Conservation (phyloP, 64 coral and sea anemone genomes). For the Actinia equina region DNA sequence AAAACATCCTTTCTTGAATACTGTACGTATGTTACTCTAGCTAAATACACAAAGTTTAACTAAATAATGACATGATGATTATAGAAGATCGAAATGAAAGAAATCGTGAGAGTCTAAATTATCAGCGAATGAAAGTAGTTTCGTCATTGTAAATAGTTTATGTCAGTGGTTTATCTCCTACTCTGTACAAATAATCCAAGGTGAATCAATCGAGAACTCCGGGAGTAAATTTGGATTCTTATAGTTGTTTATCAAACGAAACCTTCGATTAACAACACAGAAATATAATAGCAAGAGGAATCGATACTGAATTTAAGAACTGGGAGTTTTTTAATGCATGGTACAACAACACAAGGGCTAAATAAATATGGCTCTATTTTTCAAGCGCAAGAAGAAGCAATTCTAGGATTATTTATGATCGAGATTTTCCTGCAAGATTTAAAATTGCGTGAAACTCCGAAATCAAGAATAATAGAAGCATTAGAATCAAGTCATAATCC, state of each 20-base stretch:
- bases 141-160: conserved; percentile 13
- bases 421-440: background rate
- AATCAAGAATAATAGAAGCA: background rate
- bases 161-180: background rate
- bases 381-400: background rate
- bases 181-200: background rate
- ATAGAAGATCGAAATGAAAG: background rate
- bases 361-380: background rate
- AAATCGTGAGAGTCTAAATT: background rate
- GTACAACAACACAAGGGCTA: background rate
- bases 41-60: background rate
- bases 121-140: background rate
- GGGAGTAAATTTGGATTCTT: background rate
- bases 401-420: background rate
- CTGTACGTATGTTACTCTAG: background rate
- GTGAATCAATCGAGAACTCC: background rate
- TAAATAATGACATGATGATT: background rate
- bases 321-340: background rate
- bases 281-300: background rate
- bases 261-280: background rate
- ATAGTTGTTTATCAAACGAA: background rate
- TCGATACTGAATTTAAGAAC: background rate
- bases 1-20: background rate
- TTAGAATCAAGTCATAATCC: background rate
- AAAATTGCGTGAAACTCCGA: background rate